Conservation (phyloP, 2,113 vertebrate genomes). For the Eurystomus gularis region DNA sequence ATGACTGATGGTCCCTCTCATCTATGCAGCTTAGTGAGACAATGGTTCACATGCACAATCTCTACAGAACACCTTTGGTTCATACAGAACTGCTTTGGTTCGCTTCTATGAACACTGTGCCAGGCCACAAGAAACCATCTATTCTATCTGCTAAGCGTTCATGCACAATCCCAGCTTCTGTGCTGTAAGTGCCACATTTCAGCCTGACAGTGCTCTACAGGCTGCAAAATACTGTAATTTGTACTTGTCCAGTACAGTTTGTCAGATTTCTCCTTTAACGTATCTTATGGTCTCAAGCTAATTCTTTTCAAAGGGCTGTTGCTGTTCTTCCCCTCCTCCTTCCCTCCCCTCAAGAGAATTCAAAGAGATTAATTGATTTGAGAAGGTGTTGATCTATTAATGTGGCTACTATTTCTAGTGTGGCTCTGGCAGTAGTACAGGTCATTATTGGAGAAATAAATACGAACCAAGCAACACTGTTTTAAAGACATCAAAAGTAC, state of each 20-base stretch:
- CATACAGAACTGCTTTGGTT: not conserved
- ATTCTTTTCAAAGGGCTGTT: not conserved
- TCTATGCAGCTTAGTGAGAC: not conserved
- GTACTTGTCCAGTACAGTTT: not conserved
- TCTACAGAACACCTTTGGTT: not conserved
- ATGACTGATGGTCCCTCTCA: not conserved
- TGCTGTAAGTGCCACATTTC: not conserved
- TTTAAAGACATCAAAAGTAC: not conserved
- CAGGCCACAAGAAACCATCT: not conserved
- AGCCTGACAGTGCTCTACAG: not conserved
- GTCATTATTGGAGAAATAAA: not conserved
- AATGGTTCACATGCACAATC: rapidly evolving
- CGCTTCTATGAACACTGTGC: not conserved
- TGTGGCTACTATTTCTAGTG: not conserved
- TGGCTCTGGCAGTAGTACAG: not conserved
- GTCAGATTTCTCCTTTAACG: not conserved
- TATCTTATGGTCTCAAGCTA: not conserved
- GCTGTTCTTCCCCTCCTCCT: not conserved
- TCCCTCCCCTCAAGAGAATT: not conserved
- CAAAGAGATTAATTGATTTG: slow-evolving; percentile 1
- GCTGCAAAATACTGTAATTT: not conserved
- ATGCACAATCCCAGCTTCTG: not conserved
- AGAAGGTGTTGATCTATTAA: not conserved
- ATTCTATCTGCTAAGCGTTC: not conserved
- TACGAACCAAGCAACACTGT: not conserved